Evolutionary conservation across 2,797 vertebrate species (phyloP).

Genomic region (Sarcoramphus papa): DNA sequence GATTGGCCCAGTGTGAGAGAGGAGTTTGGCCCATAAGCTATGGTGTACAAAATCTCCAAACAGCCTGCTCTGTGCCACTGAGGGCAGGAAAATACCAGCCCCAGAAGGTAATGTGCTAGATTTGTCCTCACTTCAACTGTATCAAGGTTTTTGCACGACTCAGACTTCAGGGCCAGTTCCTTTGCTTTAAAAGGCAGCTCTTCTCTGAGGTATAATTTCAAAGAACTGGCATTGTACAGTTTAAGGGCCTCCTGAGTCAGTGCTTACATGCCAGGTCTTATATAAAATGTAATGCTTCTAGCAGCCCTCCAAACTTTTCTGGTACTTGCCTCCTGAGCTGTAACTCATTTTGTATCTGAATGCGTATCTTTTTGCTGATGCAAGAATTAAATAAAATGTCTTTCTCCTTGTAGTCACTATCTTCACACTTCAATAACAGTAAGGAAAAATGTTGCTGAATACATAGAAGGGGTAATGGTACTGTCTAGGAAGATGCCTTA

Average conservation of each 20-base stretch:
- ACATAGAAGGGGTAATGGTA: not conserved
- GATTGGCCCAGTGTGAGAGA: not conserved
- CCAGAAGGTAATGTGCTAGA: not conserved
- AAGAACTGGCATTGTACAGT: not conserved
- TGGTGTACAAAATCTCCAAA: not conserved
- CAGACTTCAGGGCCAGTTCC: not conserved
- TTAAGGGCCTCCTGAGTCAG: not conserved
- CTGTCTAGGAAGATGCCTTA: not conserved
- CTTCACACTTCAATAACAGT: not conserved
- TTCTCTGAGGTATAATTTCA: not conserved
- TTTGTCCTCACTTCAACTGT: not conserved
- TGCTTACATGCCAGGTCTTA: not conserved
- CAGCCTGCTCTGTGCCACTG: not conserved
- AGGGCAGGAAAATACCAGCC: not conserved
- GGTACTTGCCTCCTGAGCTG: not conserved
- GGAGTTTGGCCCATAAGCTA: not conserved
- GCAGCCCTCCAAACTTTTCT: not conserved
- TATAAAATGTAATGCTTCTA: not conserved
- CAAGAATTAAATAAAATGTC: not conserved
- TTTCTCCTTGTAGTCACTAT: not conserved
- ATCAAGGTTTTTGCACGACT: not conserved
- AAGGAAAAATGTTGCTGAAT: not conserved
- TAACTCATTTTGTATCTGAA: not conserved
- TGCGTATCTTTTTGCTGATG: not conserved
- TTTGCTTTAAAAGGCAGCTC: constrained; percentile 9